These are phyloP conservation scores for Ornithoptera alexandrae DNA, from an alignment of 2,888 invertebrate species.

Conservation along the genomic window DNA sequence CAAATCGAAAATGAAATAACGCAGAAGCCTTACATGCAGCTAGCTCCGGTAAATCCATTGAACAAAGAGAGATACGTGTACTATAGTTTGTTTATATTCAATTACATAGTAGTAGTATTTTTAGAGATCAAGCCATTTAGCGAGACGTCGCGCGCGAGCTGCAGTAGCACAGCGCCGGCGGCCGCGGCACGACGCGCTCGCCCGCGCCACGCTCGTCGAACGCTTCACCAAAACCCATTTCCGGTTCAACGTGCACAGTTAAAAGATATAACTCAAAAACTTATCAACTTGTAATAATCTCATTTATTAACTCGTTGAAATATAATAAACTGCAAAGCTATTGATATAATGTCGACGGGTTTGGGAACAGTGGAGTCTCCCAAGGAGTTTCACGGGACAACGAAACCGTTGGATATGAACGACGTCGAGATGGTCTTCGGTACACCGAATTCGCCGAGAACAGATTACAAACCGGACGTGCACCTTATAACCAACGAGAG, in stretches of 20 bases:
- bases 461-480: constrained; percentile 37
- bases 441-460: constrained; percentile 44
- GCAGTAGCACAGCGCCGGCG: constrained; percentile 12
- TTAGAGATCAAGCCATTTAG: constrained; percentile 50
- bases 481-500: constrained; percentile 46
- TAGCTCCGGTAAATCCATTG: constrained; percentile 15
- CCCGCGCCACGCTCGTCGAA: not conserved
- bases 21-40: not conserved
- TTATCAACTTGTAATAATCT: constrained; percentile 1
- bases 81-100: constrained; percentile 11
- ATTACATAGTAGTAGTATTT: constrained; percentile 41
- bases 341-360: constrained; percentile 30
- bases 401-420: constrained; percentile 44
- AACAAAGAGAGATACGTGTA: not conserved
- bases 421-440: constrained; percentile 64
- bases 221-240: constrained; percentile 3
- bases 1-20: too few relatives aligned
- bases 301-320: constrained; percentile 5
- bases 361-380: constrained; percentile 32
- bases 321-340: too few relatives aligned
- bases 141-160: constrained; percentile 29
- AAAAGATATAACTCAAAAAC: not conserved
- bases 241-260: not conserved
- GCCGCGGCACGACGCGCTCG: constrained; percentile 22
- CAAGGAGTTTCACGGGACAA: constrained; percentile 36